Evolutionary conservation across 2,797 vertebrate genomes (phyloP), one percentile per base, ranked within the genome.

Genomic region (Otolemur crassicaudatus): DNA sequence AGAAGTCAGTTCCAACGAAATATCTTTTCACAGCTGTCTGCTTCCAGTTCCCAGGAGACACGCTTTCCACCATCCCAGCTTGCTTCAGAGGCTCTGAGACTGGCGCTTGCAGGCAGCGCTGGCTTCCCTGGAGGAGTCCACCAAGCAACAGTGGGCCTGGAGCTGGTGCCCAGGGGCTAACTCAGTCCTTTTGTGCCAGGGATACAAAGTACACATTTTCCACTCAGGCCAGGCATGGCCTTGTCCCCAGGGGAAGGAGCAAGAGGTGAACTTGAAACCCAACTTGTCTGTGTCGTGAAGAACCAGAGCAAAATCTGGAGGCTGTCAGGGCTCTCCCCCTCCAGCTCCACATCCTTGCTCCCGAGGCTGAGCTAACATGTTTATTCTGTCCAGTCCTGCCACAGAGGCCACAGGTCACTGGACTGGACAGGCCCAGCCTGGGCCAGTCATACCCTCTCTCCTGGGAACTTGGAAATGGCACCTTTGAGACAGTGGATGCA

Each of bases 11-110:
- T 87, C 61, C 82, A 83, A 17, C 0, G 40, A 87, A 92, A 29
- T 79, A 43, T 46, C 91, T 84, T 80, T 96, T 94, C 5, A 0
- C 90, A 96, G 90, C 87, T 93, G 63, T 72, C 79, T 6, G 46
- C 25, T 83, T 91, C 83, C 25, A 11, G 23, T 75, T 72, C 58
- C 75, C 34, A 6, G 73, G 85, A 92, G 87, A 46, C 9, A 8
- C 0, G 40, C 23, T 77, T 67, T 75, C n/a, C 69, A 61, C 34
- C 75, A 53, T 49, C 22, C 12, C 27, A 31, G 60, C 11, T 72
- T 83, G 14, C 20, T 88, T 61, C 60, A 17, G 13, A 0, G 31
- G 61, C 22, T 22, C 34, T 20, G 89, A 77, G 77, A 60, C 60
- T 0, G 13, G 25, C n/a, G 25, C 10, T 5, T 7, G 5, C 8